phyloP scores from a whole-genome alignment of 1,140 invertebrate species.

The Zaprionus davidi region DNA sequence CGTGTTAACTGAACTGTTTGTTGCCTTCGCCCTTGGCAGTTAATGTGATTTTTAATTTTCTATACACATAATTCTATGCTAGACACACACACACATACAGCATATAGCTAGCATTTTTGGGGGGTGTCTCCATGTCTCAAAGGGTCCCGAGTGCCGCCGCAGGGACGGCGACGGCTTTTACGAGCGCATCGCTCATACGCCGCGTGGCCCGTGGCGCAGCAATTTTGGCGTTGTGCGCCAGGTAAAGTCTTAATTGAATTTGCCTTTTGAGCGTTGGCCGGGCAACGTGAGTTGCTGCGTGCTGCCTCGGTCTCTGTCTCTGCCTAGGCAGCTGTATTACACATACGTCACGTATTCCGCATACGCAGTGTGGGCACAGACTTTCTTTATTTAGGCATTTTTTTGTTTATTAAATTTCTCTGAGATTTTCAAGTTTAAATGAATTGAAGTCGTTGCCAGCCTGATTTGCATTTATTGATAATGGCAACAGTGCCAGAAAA shows the following conservation, averaged over 20 bases:
- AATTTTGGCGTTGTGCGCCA: slow-evolving; percentile 51
- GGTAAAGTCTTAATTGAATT: slow-evolving; percentile 75
- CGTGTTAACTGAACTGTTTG: slow-evolving; percentile 12
- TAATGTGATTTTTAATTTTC: slow-evolving; percentile 75
- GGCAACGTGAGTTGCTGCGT: slow-evolving; percentile 39
- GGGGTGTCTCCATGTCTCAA: slow-evolving; percentile 27
- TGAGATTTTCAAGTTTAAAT: slow-evolving; percentile 18
- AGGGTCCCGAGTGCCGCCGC: slow-evolving; percentile 23
- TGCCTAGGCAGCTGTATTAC: slow-evolving; percentile 17
- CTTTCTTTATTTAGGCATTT: background rate
- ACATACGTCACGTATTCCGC: slow-evolving; percentile 41
- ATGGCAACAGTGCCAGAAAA: background rate
- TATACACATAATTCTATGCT: slow-evolving; percentile 37
- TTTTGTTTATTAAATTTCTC: slow-evolving; percentile 34
- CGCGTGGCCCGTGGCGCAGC: slow-evolving; percentile 39
- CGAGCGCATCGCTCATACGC: slow-evolving; percentile 67
- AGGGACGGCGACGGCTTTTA: slow-evolving; percentile 10
- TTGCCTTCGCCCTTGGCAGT: slow-evolving; percentile 17
- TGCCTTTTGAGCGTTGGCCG: slow-evolving; percentile 55
- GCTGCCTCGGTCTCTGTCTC: background rate
- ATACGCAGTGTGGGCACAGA: slow-evolving; percentile 16
- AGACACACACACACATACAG: slow-evolving; percentile 11
- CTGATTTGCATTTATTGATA: slow-evolving; percentile 29
- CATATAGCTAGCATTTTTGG: background rate
- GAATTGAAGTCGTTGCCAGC: slow-evolving; percentile 13